Evolutionary conservation across 2,888 invertebrate genomes (phyloP).

Genomic region (Drosophila mayaguana): DNA sequence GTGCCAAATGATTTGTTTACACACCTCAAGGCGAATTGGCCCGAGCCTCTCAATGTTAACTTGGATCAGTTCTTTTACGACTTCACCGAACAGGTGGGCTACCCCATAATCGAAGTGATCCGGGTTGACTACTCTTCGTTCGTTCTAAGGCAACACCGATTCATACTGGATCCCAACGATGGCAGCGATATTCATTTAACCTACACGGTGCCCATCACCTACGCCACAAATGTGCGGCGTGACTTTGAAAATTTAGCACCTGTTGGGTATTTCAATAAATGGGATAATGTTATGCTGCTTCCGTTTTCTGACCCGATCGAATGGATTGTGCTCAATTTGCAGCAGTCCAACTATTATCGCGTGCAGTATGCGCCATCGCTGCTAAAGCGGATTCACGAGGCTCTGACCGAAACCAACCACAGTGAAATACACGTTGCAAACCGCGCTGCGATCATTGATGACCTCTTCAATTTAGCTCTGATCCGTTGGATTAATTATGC

Average conservation of each 20-base stretch:
- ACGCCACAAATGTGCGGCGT: conserved; percentile 62
- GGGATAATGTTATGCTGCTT: conserved; percentile 12
- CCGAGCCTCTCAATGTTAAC: conserved; percentile 75
- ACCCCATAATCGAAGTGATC: conserved; percentile 87
- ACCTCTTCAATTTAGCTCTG: conserved; percentile 88
- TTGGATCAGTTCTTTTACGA: conserved; percentile 84
- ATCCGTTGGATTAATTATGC: conserved; percentile 85
- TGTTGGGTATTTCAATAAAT: conserved; percentile 56
- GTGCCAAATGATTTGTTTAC: conserved; percentile 86
- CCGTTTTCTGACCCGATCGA: conserved; percentile 47
- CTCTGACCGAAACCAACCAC: conserved; percentile 54
- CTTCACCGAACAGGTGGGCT: conserved; percentile 89
- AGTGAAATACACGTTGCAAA: conserved; percentile 85
- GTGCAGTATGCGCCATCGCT: conserved; percentile 89
- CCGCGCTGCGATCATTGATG: conserved; percentile 91
- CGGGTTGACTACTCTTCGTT: conserved; percentile 26
- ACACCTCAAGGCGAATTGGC: conserved; percentile 84
- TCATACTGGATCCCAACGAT: conserved; percentile 56
- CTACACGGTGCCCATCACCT: conserved; percentile 82
- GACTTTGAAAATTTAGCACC: conserved; percentile 73
- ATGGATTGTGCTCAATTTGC: conserved; percentile 81
- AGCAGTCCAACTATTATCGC: conserved; percentile 86
- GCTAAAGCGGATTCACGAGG: conserved; percentile 84
- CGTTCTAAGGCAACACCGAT: conserved; percentile 70
- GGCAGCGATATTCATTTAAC: conserved; percentile 57